These are phyloP conservation scores for Ramphastos sulfuratus DNA, from an alignment of 2,113 vertebrate genomes.

Conservation along the genomic window DNA sequence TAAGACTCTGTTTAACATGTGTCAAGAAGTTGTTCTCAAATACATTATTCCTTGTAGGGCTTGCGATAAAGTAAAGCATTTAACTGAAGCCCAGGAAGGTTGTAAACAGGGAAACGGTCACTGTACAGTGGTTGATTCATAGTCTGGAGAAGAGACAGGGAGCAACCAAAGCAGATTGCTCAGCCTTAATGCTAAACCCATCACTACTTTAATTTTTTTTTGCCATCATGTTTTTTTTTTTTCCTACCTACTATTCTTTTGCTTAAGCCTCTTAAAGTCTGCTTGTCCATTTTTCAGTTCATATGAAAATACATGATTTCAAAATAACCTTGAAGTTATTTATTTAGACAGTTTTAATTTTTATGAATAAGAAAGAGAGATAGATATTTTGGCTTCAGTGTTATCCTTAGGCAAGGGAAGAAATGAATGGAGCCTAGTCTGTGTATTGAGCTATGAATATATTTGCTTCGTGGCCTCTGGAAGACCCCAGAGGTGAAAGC, in stretches of 20 bases:
- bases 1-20: conserved; percentile 46
- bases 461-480: conserved; percentile 1
- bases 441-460: not conserved
- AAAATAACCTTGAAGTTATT: conserved; percentile 18
- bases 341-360: conserved; percentile 8
- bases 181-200: not conserved
- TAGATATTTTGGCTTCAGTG: not conserved
- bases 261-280: not conserved
- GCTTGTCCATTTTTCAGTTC: not conserved
- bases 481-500: not conserved
- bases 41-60: not conserved
- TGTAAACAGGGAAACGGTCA: not conserved
- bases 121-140: not conserved
- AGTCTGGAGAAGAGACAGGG: not conserved
- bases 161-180: not conserved
- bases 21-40: conserved; percentile 36
- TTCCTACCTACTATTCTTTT: not conserved
- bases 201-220: not conserved
- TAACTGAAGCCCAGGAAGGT: not conserved
- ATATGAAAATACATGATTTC: conserved; percentile 1
- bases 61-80: not conserved
- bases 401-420: conserved; percentile 11
- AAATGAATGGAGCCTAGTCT: conserved; percentile 20
- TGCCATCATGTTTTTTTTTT: not conserved
- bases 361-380: not conserved